These are phyloP conservation scores for sheep (Ovis aries) DNA, from an alignment of 2,113 vertebrate genomes.

Conservation along the genomic window ARS-UI_Ramb_v3.0 NC_056055.1:183750001-183750500, in stretches of 20 bases:
- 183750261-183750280: slow-evolving; percentile 31
- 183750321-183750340: background rate
- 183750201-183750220: slow-evolving; percentile 13
- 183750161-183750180: background rate
- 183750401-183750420: background rate
- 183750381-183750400: background rate
- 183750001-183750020: slow-evolving; percentile 85
- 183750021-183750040: slow-evolving; percentile 82
- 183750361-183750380: background rate
- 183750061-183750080: slow-evolving; percentile 84
- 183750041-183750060: slow-evolving; percentile 81
- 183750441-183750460: background rate
- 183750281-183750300: background rate
- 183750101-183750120: slow-evolving; percentile 78
- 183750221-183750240: background rate
- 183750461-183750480: background rate
- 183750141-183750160: slow-evolving; percentile 60
- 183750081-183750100: slow-evolving; percentile 79
- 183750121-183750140: slow-evolving; percentile 54
- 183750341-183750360: background rate
- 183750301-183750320: background rate
- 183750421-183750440: background rate
- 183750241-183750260: background rate
- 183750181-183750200: slow-evolving; percentile 12
- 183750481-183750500: background rate